These are phyloP conservation scores for Xiphophorus birchmanni DNA, from an alignment of 2,797 vertebrate species.

Conservation along the genomic window DNA sequence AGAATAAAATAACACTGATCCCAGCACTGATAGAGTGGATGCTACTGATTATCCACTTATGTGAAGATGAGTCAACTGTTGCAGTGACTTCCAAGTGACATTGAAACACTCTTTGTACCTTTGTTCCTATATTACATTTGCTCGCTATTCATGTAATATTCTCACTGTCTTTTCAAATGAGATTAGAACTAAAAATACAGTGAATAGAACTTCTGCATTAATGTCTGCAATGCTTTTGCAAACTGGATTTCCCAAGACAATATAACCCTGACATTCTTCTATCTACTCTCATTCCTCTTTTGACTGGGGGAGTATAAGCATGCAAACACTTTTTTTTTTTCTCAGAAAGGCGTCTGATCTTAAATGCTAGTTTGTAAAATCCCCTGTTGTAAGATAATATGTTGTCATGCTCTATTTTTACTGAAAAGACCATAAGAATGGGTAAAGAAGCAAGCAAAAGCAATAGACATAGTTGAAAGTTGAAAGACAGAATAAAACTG, in stretches of 20 bases:
- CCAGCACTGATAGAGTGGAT: slow-evolving; percentile 68
- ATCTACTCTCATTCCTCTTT: slow-evolving; percentile 49
- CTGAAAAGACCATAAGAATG: slow-evolving; percentile 63
- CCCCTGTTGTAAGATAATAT: slow-evolving; percentile 55
- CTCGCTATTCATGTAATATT: slow-evolving; percentile 64
- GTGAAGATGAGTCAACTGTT: slow-evolving; percentile 79
- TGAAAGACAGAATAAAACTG: slow-evolving; percentile 54
- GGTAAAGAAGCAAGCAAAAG: slow-evolving; percentile 54
- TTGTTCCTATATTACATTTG: slow-evolving; percentile 58
- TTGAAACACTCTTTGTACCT: slow-evolving; percentile 59
- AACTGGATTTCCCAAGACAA: slow-evolving; percentile 66
- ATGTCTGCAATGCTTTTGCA: slow-evolving; percentile 48
- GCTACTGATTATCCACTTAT: slow-evolving; percentile 71
- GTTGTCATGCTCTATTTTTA: slow-evolving; percentile 76
- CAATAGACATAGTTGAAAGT: slow-evolving; percentile 67
- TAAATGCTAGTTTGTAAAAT: slow-evolving; percentile 59
- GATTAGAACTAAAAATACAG: slow-evolving; percentile 80
- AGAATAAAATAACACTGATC: slow-evolving; percentile 74
- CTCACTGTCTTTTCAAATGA: slow-evolving; percentile 69
- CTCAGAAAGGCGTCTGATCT: slow-evolving; percentile 48
- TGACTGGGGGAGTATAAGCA: slow-evolving; percentile 51
- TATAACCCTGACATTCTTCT: slow-evolving; percentile 47
- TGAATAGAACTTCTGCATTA: slow-evolving; percentile 64
- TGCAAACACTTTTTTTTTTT: slow-evolving; percentile 1
- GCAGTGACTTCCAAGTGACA: slow-evolving; percentile 62